These are phyloP conservation scores for Hydropotes inermis DNA, from an alignment of 2,113 vertebrate species.

Conservation along the genomic window DNA sequence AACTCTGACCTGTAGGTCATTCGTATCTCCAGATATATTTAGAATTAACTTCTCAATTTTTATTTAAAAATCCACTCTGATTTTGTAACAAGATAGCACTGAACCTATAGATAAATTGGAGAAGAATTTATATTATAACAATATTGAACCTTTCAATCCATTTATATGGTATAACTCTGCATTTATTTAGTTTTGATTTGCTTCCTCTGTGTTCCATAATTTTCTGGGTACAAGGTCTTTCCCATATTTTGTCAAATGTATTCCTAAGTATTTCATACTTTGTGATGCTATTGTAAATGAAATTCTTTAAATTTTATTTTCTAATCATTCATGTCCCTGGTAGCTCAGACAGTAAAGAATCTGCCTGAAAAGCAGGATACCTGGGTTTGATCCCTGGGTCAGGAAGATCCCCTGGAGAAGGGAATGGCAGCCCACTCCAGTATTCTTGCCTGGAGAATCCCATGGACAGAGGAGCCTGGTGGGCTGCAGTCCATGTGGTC, in stretches of 20 bases:
- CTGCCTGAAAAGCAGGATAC: background rate
- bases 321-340: background rate
- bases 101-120: background rate
- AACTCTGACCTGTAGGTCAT: background rate
- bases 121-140: background rate
- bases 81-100: background rate
- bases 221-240: background rate
- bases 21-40: background rate
- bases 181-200: background rate
- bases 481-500: background rate
- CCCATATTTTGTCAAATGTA: background rate
- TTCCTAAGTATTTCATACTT: background rate
- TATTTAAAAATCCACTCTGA: background rate
- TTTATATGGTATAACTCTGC: background rate
- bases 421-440: background rate
- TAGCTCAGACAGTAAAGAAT: background rate
- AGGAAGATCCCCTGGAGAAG: background rate
- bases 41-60: background rate
- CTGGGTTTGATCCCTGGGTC: background rate
- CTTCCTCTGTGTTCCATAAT: background rate
- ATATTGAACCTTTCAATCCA: background rate
- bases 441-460: background rate
- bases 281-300: background rate
- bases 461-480: background rate
- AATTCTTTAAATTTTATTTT: background rate